Conservation (phyloP, 2,888 invertebrate genomes). For the Ephialtes manifestator region DNA sequence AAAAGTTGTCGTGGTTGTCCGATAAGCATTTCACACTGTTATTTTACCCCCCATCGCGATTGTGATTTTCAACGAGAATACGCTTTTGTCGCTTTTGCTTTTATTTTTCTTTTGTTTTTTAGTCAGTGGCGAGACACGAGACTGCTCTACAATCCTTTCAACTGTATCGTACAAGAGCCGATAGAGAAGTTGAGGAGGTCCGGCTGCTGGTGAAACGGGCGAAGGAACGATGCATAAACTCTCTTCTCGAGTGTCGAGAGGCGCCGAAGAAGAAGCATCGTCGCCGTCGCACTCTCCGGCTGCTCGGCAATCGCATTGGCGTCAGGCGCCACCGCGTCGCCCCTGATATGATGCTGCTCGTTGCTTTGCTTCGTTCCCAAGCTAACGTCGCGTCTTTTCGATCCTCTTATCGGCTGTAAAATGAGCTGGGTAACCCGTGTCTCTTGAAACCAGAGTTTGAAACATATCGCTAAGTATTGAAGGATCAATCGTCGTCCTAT, state of each 20-base stretch:
- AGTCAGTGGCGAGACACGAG: background rate
- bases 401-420: constrained; percentile 26
- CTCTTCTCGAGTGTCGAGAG: constrained; percentile 58
- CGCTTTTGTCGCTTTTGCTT: background rate
- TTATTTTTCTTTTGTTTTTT: background rate
- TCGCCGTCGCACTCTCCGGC: constrained; percentile 47
- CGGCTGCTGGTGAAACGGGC: background rate
- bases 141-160: constrained; percentile 2
- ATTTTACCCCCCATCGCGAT: background rate
- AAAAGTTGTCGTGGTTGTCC: background rate
- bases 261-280: constrained; percentile 62
- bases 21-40: background rate
- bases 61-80: background rate
- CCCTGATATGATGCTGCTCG: constrained; percentile 25
- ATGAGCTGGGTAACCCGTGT: constrained; percentile 1
- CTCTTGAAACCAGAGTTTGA: background rate
- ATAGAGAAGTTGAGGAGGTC: constrained; percentile 1
- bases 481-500: background rate
- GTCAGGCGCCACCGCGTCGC: constrained; percentile 69
- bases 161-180: constrained; percentile 4
- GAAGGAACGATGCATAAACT: constrained; percentile 19
- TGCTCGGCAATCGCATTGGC: constrained; percentile 65
- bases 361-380: background rate
- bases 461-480: background rate
- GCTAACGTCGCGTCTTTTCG: constrained; percentile 10